Base-by-base conservation (phyloP, 2,797 vertebrate genomes). In the Macrochelys suwanniensis region DNA sequence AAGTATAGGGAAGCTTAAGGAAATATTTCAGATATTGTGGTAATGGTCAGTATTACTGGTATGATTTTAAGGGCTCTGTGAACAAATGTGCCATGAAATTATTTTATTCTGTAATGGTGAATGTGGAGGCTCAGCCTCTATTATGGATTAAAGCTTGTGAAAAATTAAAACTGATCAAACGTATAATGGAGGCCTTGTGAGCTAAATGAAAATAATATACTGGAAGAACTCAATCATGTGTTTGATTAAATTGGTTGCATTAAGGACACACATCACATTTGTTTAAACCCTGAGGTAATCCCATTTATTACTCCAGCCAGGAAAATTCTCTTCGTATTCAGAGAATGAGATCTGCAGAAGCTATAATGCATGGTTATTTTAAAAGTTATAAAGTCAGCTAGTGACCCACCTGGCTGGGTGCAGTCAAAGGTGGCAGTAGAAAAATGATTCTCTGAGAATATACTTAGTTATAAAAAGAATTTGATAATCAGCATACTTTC, bases 171-270 rank as follows among this genome's bases (percentile, higher is more conserved):
- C 89, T 90, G 93, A 94, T 96, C 90, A 96, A 93, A 97, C 0
- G 9, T 93, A 92, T 93, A 97, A 96, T 83, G 61, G 86, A 94
- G 68, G 80, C 90, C 89, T 94, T 71, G 84, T 82, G 82, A 94
- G 83, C 90, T 95, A 95, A 95, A 97, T 92, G 83, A 95, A 96
- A 97, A 97, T 87, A 94, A 93, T 95, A 92, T 78, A 84, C 84
- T 83, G 68, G 89, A 71, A 80, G 86, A 94, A 90, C 56, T 96
- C 91, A 91, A 88, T 93, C 85, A 95, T 95, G 91, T 96, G 92
- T 96, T 97, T 96, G 90, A 96, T 97, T 96, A 97, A 97, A 95
- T 79, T 93, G 83, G 87, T 95, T 92, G 61, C 54, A 80, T 91
- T 95, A 95, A 96, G 90, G 74, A 94, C 93, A 94, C 78, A 94